Percentiles rank a stretch among this genome's conserved stretches.
Conservation (phyloP, 1,140 invertebrate species). For the Drosophila ogumai region DNA sequence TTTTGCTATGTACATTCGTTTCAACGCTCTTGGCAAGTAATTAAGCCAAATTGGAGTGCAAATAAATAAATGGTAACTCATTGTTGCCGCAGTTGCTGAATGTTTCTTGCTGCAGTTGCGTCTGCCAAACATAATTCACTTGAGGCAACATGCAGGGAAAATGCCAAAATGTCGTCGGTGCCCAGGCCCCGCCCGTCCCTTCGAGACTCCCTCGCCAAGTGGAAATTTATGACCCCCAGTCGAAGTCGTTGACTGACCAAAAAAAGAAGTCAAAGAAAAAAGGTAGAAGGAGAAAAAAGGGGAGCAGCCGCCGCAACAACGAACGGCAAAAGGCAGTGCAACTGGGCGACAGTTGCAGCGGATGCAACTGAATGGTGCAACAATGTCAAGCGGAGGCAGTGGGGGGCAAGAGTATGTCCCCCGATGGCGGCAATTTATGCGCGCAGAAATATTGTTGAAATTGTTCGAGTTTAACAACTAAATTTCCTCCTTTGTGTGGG, state of each 20-base stretch:
- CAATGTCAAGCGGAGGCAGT: slow-evolving; percentile 60
- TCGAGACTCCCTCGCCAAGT: slow-evolving; percentile 23
- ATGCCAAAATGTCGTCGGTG: slow-evolving; percentile 76
- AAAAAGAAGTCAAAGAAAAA: slow-evolving; percentile 41
- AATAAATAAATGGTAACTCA: slow-evolving; percentile 54
- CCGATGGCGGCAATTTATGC: slow-evolving; percentile 70
- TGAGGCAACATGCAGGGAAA: slow-evolving; percentile 68
- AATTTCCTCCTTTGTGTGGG: slow-evolving; percentile 68
- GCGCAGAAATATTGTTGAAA: slow-evolving; percentile 77
- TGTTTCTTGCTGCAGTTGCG: slow-evolving; percentile 37
- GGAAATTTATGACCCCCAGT: slow-evolving; percentile 79
- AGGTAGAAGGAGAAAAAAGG: slow-evolving; percentile 36
- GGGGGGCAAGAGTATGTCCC: slow-evolving; percentile 37
- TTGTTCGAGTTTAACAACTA: slow-evolving; percentile 81
- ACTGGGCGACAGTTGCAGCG: slow-evolving; percentile 51
- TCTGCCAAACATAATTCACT: slow-evolving; percentile 63
- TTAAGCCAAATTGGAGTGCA: slow-evolving; percentile 59
- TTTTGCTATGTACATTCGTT: not conserved
- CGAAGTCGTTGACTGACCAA: slow-evolving; percentile 43
- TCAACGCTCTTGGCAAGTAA: slow-evolving; percentile 39
- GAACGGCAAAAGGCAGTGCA: slow-evolving; percentile 13
- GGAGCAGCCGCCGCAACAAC: slow-evolving; percentile 59
- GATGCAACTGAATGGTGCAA: slow-evolving; percentile 66
- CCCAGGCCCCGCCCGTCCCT: slow-evolving; percentile 1
- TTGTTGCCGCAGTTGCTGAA: slow-evolving; percentile 30